phyloP scores from a whole-genome alignment of 1,140 invertebrate species.

The Drosophila funebris region DNA sequence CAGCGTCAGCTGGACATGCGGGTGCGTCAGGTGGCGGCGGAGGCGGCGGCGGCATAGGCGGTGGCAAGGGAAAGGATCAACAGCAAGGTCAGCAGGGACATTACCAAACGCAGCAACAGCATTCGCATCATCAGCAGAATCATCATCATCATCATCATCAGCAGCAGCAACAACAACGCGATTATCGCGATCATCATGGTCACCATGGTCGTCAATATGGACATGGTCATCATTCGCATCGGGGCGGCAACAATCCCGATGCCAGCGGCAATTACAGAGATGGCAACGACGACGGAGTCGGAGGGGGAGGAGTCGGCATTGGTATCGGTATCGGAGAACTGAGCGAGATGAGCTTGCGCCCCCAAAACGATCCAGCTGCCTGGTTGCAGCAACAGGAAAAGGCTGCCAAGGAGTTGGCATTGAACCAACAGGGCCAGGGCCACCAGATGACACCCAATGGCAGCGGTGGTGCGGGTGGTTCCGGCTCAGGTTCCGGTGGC shows the following conservation, averaged over 20 bases:
- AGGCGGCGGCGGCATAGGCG: conserved; percentile 37
- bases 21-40: conserved; percentile 56
- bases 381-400: conserved; percentile 83
- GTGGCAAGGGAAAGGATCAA: conserved; percentile 42
- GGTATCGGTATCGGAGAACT: conserved; percentile 41
- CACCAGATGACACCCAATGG: conserved; percentile 59
- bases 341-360: conserved; percentile 76
- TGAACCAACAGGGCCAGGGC: conserved; percentile 84
- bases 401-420: conserved; percentile 81
- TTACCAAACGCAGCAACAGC: conserved; percentile 63
- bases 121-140: conserved; percentile 61
- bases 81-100: conserved; percentile 57
- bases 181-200: conserved; percentile 70
- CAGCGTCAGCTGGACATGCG: conserved; percentile 56
- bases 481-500: conserved; percentile 48
- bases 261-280: conserved; percentile 60
- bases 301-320: conserved; percentile 24
- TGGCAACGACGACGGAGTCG: conserved; percentile 66
- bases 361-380: conserved; percentile 79
- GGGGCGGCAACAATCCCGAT: conserved; percentile 45
- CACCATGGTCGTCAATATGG: conserved; percentile 60
- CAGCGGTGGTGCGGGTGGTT: conserved; percentile 47
- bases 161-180: conserved; percentile 64
- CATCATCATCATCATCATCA: conserved; percentile 56
- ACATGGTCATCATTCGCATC: conserved; percentile 53